Evolutionary conservation across 2,113 vertebrate genomes (phyloP), one percentile per base, ranked within the genome.

Genomic region (Halcyon malimbica): DNA sequence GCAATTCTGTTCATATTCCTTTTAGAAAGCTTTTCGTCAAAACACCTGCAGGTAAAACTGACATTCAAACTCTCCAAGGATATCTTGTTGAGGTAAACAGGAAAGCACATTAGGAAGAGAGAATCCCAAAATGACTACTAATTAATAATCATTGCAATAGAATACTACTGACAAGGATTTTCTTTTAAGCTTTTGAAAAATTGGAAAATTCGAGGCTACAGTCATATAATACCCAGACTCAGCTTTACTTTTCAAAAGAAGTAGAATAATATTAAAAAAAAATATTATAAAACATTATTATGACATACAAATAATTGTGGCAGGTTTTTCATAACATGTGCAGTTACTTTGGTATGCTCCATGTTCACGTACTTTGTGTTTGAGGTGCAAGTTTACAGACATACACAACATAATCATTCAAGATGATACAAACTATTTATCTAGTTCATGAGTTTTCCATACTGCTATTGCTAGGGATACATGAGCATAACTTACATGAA

Each of bases 41-140:
- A 73, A 91, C 92, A 75, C n/a, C 44, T 24, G 1, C 44, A 82
- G 83, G 83, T 92, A 87, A 96, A 94, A 79, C 18, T 84, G 80
- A 89, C 71, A 80, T 77, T 85, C 44, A 76, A 42, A 60, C 35
- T 68, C 88, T 84, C 77, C 12, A 10, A 94, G 89, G 90, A 89
- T 59, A 93, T 79, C 35, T 73, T 71, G 44, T 60, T 73, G 77
- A 91, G 25, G 65, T 79, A 89, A 87, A 97, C 65, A 92, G 65
- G 73, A 93, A 94, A 81, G 59, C 24, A 87, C 16, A 59, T 21
- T 89, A 78, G 37, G 77, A 95, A 90, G 26, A 93, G 11, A 89
- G 65, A 95, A 88, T 44, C 64, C 42, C 1, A 0, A 69, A 89
- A 78, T 15, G 13, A 53, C 57, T 90, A n/a, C 29, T 57, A 87